Base-by-base conservation (phyloP, 2,888 invertebrate genomes). In the Proisotoma minuta region DNA sequence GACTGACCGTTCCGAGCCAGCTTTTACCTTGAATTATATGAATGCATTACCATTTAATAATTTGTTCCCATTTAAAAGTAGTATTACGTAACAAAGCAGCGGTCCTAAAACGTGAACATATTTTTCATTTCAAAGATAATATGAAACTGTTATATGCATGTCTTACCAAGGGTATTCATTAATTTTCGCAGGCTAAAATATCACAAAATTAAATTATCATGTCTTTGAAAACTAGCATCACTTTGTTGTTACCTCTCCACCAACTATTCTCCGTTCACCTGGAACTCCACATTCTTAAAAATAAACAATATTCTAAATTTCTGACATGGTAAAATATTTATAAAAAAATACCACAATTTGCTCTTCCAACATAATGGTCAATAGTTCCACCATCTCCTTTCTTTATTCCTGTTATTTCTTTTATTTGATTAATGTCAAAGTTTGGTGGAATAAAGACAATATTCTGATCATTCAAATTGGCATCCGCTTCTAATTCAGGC, bases 161-260 rank as follows among this genome's bases (percentile, higher is more conserved):
- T 10, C 43, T 43, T 12, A 43, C 73, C 72, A 72, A 2, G 72
- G 72, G 47, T 68, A 67, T 39, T 72, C 68, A 34, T 68, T 66
- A 3, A 72, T 71, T 22, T 66, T 56, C 1, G 69, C 69, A n/a
- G 64, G 63, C 66, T 66, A 29, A 50, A 22, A 28, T 18, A 27
- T 27, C 27, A 10, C 39, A 24, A 18, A 26, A 52, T 52, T 15
- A 4, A 3, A 12, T 50, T 50, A 50, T 24, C 5, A 50, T 50
- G 2, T 10, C n/a, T 48, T 48, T 47, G 22, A 26, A 12, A 40
- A 23, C 2, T 22, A n/a, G n/a, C n/a, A n/a, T n/a, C n/a, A n/a
- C n/a, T n/a, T n/a, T n/a, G n/a, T n/a, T n/a, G 20, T 34, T 51
- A 65, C 65, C 57, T 61, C 66, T 28, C 68, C 68, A 18, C 50